Percentiles rank a stretch among this genome's conserved stretches.
phyloP scores from a whole-genome alignment of 2,113 vertebrate genomes.

The Cottus gobio region DNA sequence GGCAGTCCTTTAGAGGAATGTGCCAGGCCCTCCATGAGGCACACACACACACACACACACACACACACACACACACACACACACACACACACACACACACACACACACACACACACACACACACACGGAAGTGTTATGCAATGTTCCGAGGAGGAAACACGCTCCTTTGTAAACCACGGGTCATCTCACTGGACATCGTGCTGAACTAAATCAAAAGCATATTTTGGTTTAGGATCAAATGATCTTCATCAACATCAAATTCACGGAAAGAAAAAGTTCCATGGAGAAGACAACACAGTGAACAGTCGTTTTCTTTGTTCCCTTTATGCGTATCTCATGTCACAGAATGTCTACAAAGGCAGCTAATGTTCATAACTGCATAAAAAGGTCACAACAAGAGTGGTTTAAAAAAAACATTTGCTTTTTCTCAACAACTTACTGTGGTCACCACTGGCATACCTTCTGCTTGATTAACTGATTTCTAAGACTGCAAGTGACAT shows the following conservation, averaged over 20 bases:
- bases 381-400: neutral
- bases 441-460: neutral
- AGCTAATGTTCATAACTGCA: no score
- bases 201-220: neutral
- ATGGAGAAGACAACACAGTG: neutral
- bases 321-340: neutral
- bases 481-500: neutral
- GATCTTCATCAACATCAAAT: neutral
- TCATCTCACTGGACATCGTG: neutral
- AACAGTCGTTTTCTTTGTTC: neutral
- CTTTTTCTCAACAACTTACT: neutral
- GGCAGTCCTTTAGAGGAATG: conserved; percentile 23
- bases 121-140: conserved; percentile 33
- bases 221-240: neutral
- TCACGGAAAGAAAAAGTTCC: neutral
- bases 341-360: neutral
- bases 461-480: neutral
- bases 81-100: no score
- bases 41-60: no score
- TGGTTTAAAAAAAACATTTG: neutral
- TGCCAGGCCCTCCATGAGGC: neutral
- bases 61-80: neutral
- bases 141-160: conserved; percentile 10
- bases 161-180: neutral
- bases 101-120: no score